Conservation (phyloP, 2,113 vertebrate genomes). For the Peromyscus leucopus region DNA sequence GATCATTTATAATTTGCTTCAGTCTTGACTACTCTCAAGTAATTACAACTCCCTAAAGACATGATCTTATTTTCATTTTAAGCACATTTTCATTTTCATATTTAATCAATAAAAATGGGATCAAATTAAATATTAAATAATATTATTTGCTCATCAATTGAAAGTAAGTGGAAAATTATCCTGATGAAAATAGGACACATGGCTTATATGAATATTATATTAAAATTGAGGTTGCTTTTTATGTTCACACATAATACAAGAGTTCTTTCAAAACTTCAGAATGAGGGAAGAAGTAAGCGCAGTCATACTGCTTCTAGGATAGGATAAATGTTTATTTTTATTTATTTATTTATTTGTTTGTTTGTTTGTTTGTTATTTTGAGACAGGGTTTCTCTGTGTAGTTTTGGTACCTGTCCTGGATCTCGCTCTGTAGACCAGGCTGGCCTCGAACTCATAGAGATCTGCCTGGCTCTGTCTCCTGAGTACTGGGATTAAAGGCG, state of each 20-base stretch:
- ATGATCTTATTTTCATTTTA: neutral
- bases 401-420: no score
- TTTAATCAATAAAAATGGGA: neutral
- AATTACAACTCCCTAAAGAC: constrained; percentile 19
- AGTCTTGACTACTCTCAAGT: neutral
- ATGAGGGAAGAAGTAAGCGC: neutral
- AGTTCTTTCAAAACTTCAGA: neutral
- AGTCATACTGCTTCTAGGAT: neutral
- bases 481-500: no score
- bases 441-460: no score
- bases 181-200: neutral
- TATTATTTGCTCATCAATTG: constrained; percentile 15
- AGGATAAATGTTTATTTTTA: neutral
- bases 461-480: no score
- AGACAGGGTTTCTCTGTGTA: no score
- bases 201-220: neutral
- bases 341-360: no score
- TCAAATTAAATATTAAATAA: neutral
- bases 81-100: neutral
- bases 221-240: neutral
- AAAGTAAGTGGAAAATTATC: neutral
- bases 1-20: constrained; percentile 49
- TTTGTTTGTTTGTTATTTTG: no score
- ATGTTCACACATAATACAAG: neutral
- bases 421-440: no score